Percentiles rank a stretch among this genome's conserved stretches.
phyloP scores from a whole-genome alignment of 2,113 vertebrate genomes.

The Calidris pugnax region DNA sequence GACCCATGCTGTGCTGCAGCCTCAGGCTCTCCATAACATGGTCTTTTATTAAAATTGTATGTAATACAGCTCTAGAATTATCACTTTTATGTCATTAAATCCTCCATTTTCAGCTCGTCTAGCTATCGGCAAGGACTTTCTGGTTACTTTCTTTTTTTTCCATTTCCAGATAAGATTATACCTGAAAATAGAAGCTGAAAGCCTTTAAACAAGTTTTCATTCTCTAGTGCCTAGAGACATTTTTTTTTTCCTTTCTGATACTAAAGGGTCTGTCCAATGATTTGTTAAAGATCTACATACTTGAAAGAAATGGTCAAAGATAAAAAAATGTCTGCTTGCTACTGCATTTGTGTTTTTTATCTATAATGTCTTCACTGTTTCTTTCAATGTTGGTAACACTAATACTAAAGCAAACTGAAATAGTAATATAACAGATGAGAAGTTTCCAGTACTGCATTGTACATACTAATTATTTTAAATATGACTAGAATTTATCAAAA shows the following conservation, averaged over 20 bases:
- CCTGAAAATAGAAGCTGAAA: neutral
- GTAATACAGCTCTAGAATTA: neutral
- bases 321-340: neutral
- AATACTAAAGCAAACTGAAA: neutral
- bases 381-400: neutral
- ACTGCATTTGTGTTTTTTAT: neutral
- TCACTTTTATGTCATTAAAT: conserved; percentile 2
- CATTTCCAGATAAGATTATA: neutral
- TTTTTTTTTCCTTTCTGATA: neutral
- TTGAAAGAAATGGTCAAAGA: neutral
- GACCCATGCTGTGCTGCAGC: neutral
- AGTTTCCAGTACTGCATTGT: neutral
- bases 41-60: neutral
- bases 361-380: neutral
- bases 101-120: neutral
- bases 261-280: neutral
- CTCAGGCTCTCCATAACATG: neutral
- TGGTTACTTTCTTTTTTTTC: neutral
- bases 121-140: neutral
- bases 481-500: neutral
- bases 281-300: neutral
- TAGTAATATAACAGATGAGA: neutral
- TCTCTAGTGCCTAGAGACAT: neutral
- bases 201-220: neutral
- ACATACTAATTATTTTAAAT: neutral